Base-by-base conservation (phyloP, 2,113 vertebrate genomes). In the Stigmatopora nigra region DNA sequence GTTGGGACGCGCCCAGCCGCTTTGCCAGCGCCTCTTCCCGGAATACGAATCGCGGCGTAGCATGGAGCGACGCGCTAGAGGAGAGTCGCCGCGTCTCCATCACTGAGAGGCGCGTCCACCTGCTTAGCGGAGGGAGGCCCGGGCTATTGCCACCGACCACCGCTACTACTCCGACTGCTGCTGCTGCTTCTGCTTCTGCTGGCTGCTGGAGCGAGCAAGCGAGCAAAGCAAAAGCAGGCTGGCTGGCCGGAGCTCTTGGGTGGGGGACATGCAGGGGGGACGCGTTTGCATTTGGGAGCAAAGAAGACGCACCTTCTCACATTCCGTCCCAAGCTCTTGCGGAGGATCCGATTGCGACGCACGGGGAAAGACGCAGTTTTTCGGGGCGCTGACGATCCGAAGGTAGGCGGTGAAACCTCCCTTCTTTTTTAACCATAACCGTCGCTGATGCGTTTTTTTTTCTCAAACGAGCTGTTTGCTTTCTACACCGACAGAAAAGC, bases 61-160 rank as follows among this genome's bases (percentile, higher is more conserved):
- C 22, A 89, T 91, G 89, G 89, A 90, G 87, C 83, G 84, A 80
- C 87, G 81, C 87, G 57, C 87, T 82, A 86, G 87, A 84, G 81
- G 83, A 87, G 80, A 84, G 70, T 64, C 83, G 86, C 85, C 77
- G 86, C 79, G 88, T 83, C 89, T 91, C 87, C 90, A 90, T 91
- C 90, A 87, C 38, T 88, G 89, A 88, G 87, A 91, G 89, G 92
- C 91, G 92, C 90, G 87, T 93, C 91, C 93, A 93, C 92, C 92
- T 92, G 92, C 91, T 86, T 81, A 86, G 82, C 72, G 87, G 89
- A 89, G 88, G 87, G 89, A 89, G 88, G 91, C 89, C 91, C 88
- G 82, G 85, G 84, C 86, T 85, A 75, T 78, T 79, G 76, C 77
- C 66, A 65, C 79, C 70, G 68, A 75, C 77, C 66, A 65, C 79